Conservation (phyloP, 1,140 invertebrate genomes). For the Zaprionus taronus region DNA sequence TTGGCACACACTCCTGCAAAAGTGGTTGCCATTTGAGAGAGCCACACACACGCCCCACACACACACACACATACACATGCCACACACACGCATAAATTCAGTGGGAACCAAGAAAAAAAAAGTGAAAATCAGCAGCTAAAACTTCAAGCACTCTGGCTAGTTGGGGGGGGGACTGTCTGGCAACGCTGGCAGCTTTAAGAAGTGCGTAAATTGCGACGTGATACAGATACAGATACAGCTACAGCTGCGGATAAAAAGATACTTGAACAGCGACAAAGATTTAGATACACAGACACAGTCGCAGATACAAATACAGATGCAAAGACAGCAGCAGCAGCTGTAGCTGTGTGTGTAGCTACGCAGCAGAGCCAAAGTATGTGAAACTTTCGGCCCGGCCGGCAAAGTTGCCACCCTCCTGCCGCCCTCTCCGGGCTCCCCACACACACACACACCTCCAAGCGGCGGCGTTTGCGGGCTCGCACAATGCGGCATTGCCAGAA, state of each 20-base stretch:
- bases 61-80: background rate
- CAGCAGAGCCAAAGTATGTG: conserved; percentile 44
- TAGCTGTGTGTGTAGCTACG: conserved; percentile 27
- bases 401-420: background rate
- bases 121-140: conserved; percentile 16
- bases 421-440: background rate
- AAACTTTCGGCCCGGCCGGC: conserved; percentile 28
- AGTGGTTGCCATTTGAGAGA: conserved; percentile 25
- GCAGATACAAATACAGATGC: conserved; percentile 28
- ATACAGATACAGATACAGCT: conserved; percentile 27
- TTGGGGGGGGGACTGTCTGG: background rate
- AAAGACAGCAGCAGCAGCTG: conserved; percentile 1
- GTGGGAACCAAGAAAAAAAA: conserved; percentile 29
- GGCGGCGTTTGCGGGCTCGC: conserved; percentile 33
- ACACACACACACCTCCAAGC: conserved; percentile 28
- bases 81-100: background rate
- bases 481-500: conserved; percentile 70
- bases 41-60: conserved; percentile 7
- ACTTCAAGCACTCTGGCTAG: background rate
- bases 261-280: conserved; percentile 31
- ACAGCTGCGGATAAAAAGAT: conserved; percentile 26
- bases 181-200: conserved; percentile 13
- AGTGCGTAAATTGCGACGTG: conserved; percentile 33
- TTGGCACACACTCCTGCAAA: background rate
- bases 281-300: conserved; percentile 9